Percentiles rank a stretch among this genome's conserved stretches.
Conservation (phyloP, 2,797 vertebrate genomes). For the Australoheros facetus region DNA sequence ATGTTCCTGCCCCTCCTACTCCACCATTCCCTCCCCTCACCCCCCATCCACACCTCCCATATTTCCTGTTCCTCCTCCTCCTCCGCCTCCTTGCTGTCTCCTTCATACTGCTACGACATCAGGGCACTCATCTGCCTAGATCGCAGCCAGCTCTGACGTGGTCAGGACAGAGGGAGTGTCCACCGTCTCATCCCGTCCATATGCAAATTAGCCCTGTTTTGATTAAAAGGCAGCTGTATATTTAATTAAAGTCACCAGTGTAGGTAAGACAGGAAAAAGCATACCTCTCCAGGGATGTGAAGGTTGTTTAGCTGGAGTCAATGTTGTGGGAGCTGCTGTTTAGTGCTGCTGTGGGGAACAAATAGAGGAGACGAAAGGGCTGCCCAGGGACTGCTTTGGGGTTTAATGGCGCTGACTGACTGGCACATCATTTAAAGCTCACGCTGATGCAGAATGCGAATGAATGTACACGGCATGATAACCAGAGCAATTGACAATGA, state of each 20-base stretch:
- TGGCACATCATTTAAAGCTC: constrained; percentile 66
- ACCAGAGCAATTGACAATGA: constrained; percentile 57
- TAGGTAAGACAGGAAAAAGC: constrained; percentile 46
- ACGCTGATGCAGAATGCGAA: constrained; percentile 33
- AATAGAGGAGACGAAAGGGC: constrained; percentile 63
- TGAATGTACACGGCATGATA: constrained; percentile 54
- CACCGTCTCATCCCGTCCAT: constrained; percentile 28
- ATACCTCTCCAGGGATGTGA: constrained; percentile 60
- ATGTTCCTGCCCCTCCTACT: constrained; percentile 44
- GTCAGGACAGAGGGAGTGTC: constrained; percentile 26
- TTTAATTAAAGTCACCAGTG: constrained; percentile 73
- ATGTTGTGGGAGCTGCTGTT: constrained; percentile 63
- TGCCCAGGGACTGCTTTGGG: constrained; percentile 68
- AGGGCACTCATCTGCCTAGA: constrained; percentile 54
- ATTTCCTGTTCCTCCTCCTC: constrained; percentile 22
- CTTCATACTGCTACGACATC: constrained; percentile 43
- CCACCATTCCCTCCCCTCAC: constrained; percentile 9
- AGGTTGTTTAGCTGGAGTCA: constrained; percentile 67
- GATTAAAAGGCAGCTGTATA: constrained; percentile 78
- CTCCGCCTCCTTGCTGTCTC: constrained; percentile 29
- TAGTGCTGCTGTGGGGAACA: constrained; percentile 63
- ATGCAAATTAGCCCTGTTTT: constrained; percentile 77
- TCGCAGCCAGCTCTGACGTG: constrained; percentile 11
- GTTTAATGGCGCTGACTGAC: constrained; percentile 71
- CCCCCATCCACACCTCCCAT: constrained; percentile 31